Base-by-base conservation (phyloP, 2,113 vertebrate genomes). In the Pungitius pungitius region DNA sequence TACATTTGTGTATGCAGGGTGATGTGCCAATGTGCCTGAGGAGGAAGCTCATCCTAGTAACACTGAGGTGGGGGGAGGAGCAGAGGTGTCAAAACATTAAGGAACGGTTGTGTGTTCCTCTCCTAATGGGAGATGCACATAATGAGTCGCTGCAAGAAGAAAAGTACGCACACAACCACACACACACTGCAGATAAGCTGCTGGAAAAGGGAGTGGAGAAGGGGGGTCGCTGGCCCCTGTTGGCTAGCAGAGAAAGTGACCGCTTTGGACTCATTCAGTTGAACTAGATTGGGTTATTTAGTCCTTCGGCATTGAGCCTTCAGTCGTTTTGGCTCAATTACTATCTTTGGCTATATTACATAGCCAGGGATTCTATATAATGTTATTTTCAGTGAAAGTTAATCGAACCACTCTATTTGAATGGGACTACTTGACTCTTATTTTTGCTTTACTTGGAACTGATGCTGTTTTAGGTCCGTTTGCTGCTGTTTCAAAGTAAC, bases 11-110 rank as follows among this genome's bases (percentile, higher is more conserved):
- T 81, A 77, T 78, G 60, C 65, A 70, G 74, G 73, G 72, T 65
- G 78, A 77, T 78, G 67, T 15, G 60, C 2, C 30, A n/a, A 59
- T 66, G 78, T 72, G 76, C 84, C 76, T 12, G 78, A 82, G 76
- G 81, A 82, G 40, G 81, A 78, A 73, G 80, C 78, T 78, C 75
- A 77, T 77, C 75, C 40, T 47, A 18, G 55, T 43, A 59, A 60
- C 82, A 58, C 43, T 71, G 69, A 1, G 1, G 64, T 33, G 10
- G 42, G 54, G 62, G 75, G 70, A 55, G 69, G 65, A 65, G 72
- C 30, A 20, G 74, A 54, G 60, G 81, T 78, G 78, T 85, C 77
- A 79, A 58, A 80, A 81, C 78, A 69, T 78, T 84, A 80, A 85
- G 65, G 82, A 85, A 80, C 33, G 55, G 58, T 47, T 69, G 73